A percentile compares a stretch with the other conserved stretches of the same genome.
phyloP scores from a whole-genome alignment of 2,113 vertebrate species.

The Podiceps cristatus region DNA sequence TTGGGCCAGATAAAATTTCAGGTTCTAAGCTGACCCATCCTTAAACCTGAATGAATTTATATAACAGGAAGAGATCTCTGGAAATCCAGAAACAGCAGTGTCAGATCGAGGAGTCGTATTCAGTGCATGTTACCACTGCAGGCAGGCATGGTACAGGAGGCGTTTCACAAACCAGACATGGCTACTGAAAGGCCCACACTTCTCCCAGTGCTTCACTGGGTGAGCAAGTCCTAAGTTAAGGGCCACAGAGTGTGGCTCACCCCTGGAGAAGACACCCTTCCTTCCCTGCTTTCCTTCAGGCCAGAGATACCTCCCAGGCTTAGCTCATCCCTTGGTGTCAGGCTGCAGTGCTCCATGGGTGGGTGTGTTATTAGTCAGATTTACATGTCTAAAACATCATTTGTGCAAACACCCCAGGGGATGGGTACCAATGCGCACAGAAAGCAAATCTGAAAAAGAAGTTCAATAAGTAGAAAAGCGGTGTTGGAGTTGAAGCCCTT shows the following conservation, averaged over 20 bases:
- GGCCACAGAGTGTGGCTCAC: not conserved
- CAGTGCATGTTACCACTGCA: fast-evolving
- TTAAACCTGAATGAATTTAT: not conserved
- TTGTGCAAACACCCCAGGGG: conserved; percentile 35
- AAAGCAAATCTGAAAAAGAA: not conserved
- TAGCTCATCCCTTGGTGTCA: conserved; percentile 23
- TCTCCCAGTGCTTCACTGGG: not conserved
- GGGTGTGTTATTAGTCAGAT: conserved; percentile 35
- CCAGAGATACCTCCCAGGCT: conserved; percentile 25
- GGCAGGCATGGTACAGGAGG: not conserved
- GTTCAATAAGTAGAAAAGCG: not conserved
- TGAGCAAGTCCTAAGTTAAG: not conserved
- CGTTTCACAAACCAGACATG: not conserved
- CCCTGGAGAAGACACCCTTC: not conserved
- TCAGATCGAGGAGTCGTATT: not conserved
- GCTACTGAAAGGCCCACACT: not conserved
- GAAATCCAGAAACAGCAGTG: not conserved
- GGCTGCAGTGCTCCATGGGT: not conserved
- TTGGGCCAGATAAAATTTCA: not conserved
- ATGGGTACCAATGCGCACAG: not conserved
- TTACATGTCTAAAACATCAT: conserved; percentile 52
- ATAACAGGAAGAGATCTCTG: not conserved
- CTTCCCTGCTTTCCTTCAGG: not conserved
- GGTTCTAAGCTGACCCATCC: not conserved
- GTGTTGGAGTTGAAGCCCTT: not conserved